Percentiles rank a stretch among this genome's conserved stretches.
Conservation (phyloP, 1,140 invertebrate genomes). For the Ceratina japonica region DNA sequence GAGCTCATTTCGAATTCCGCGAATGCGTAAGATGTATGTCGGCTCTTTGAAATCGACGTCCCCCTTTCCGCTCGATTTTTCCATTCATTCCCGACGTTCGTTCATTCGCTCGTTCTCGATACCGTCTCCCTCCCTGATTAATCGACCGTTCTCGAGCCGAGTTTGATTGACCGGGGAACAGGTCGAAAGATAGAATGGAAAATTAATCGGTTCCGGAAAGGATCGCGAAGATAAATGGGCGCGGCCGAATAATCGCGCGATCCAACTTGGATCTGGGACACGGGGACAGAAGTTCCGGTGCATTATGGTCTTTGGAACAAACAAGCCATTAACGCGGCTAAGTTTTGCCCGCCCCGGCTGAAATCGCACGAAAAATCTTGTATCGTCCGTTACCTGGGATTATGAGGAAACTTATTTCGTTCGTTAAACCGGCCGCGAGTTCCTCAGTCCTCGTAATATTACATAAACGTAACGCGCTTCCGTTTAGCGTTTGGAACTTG, state of each 20-base stretch:
- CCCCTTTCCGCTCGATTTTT: background rate
- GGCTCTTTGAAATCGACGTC: background rate
- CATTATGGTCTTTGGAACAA: background rate
- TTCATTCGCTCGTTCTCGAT: no score
- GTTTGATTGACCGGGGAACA: background rate
- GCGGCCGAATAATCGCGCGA: background rate
- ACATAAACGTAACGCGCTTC: no score
- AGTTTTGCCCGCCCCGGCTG: no score
- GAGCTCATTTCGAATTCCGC: slow-evolving; percentile 9
- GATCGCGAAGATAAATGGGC: background rate
- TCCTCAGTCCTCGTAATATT: no score
- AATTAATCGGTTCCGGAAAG: background rate
- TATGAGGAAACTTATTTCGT: no score
- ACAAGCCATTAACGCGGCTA: background rate
- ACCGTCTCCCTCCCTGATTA: background rate
- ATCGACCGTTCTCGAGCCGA: background rate
- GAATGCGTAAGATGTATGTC: slow-evolving; percentile 13
- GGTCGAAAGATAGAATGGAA: background rate
- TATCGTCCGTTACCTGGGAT: no score
- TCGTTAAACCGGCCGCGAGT: no score
- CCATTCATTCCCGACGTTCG: background rate
- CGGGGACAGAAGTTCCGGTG: background rate
- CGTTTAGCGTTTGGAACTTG: no score
- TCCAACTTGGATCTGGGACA: background rate
- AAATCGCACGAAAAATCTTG: no score